Evolutionary conservation across 2,113 vertebrate genomes (phyloP).

Genomic region (Rhea pennata): DNA sequence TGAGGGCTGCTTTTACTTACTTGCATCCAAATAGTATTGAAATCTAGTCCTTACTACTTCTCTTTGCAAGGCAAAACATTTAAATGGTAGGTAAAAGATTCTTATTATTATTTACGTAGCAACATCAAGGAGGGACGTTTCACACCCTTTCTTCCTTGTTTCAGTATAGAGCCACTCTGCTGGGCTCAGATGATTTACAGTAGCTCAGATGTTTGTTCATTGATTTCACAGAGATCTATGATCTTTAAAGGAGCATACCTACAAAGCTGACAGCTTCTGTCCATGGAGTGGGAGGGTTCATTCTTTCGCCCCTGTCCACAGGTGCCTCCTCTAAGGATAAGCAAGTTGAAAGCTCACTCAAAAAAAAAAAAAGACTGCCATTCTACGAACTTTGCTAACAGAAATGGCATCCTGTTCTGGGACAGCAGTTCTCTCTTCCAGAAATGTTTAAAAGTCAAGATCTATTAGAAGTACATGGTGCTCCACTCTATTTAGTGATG

Average conservation of each 20-base stretch:
- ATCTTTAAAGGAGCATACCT: constrained; percentile 30
- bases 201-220: constrained; percentile 10
- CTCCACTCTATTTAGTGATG: background rate
- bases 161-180: background rate
- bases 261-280: constrained; percentile 5
- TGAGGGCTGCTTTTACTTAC: background rate
- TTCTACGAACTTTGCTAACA: constrained; percentile 9
- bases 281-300: background rate
- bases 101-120: background rate
- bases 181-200: background rate
- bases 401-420: background rate
- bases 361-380: constrained; percentile 6
- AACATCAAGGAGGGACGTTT: constrained; percentile 13
- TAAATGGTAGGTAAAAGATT: background rate
- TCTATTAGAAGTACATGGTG: background rate
- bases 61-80: background rate
- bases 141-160: background rate
- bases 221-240: background rate
- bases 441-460: background rate
- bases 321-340: background rate
- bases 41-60: background rate
- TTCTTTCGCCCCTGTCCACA: constrained; percentile 25
- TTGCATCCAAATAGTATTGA: background rate
- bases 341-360: background rate
- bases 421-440: background rate